Conservation (phyloP, 2,888 invertebrate genomes). For the Ectemnius cavifrons region DNA sequence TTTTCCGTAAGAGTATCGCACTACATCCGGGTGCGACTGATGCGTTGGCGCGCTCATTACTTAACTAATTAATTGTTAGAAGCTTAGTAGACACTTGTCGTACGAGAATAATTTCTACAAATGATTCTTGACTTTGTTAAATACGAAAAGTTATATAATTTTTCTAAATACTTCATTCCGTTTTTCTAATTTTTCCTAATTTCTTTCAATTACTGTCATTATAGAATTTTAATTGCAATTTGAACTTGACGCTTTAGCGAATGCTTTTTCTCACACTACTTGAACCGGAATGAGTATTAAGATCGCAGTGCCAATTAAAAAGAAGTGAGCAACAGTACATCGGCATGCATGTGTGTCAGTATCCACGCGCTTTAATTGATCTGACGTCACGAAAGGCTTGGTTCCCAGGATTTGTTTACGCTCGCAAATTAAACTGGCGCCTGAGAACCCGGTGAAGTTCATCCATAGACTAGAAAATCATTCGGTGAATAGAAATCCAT, state of each 20-base stretch:
- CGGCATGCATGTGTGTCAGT: slow-evolving; percentile 25
- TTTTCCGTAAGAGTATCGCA: slow-evolving; percentile 5
- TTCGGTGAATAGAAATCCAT: not conserved
- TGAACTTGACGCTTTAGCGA: no score
- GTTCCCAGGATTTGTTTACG: slow-evolving; percentile 63
- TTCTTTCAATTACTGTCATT: not conserved
- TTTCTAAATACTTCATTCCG: no score
- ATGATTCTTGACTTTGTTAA: no score
- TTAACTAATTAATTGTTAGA: not conserved
- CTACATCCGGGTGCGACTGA: not conserved
- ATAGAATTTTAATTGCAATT: no score
- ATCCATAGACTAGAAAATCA: not conserved
- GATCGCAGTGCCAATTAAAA: slow-evolving; percentile 53
- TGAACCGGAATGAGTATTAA: slow-evolving; percentile 37
- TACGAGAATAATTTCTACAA: no score
- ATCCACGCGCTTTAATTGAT: slow-evolving; percentile 58
- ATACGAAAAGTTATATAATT: no score
- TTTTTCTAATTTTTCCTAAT: no score
- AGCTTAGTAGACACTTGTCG: no score
- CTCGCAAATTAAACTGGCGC: slow-evolving; percentile 16
- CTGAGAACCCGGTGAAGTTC: not conserved
- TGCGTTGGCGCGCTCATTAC: not conserved
- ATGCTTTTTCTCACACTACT: no score
- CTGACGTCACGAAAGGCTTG: slow-evolving; percentile 59
- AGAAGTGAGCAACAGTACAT: slow-evolving; percentile 13